Percentiles rank a stretch among this genome's conserved stretches.
Evolutionary conservation across 2,113 vertebrate species (phyloP).

Genomic region (Naja naja): DNA sequence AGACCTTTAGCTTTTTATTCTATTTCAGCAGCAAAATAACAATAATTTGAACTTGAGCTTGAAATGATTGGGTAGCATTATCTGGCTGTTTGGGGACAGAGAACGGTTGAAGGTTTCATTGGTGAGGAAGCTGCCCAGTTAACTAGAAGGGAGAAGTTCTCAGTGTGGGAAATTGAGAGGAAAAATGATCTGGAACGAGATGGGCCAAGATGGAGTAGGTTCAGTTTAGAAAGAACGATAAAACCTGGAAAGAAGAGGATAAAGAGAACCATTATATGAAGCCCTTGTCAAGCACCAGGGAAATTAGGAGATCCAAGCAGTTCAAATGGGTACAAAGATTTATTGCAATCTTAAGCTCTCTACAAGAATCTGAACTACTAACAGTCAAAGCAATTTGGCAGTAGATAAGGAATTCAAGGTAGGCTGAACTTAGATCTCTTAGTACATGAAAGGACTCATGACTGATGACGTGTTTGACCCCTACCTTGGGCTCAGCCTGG

Average conservation of each 20-base stretch:
- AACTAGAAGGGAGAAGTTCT: not conserved
- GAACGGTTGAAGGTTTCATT: not conserved
- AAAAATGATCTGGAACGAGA: not conserved
- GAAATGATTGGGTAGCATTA: not conserved
- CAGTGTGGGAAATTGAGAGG: not conserved
- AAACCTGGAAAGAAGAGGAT: not conserved
- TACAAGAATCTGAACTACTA: not conserved
- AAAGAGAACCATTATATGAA: not conserved
- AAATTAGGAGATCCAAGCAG: not conserved
- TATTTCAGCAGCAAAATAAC: conserved; percentile 48
- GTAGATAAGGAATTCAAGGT: not conserved
- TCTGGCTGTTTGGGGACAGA: not conserved
- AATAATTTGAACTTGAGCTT: not conserved
- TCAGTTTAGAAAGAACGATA: not conserved
- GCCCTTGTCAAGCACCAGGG: not conserved
- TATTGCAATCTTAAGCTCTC: not conserved
- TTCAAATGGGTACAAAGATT: not conserved
- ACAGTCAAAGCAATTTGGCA: not conserved
- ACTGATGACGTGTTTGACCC: not conserved
- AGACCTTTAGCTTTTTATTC: conserved; percentile 56
- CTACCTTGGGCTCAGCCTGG: not conserved
- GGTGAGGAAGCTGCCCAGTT: not conserved
- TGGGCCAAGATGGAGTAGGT: not conserved
- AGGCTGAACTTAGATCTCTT: not conserved
- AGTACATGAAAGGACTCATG: not conserved